Base-by-base conservation (phyloP, 1,140 invertebrate genomes). In the Achroia grisella region DNA sequence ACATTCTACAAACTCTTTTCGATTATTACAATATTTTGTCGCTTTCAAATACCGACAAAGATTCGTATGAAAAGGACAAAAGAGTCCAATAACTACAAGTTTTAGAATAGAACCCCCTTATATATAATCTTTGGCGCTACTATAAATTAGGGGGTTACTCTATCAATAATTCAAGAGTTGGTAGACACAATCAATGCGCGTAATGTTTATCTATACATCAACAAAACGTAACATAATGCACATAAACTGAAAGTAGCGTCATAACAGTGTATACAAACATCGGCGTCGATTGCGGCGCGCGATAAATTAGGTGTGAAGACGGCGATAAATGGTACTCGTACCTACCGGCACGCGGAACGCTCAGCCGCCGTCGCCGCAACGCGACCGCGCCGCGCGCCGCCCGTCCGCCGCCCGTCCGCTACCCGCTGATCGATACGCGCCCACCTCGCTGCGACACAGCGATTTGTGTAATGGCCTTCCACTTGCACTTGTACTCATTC, bases 281-380 rank as follows among this genome's bases (percentile, higher is more conserved):
- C 48, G 52, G 53, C 47, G 61, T 46, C 63, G 63, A 75, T 70
- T 59, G 68, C 58, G 56, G 54, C 56, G 56, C 62, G 73, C 75
- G 72, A 72, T 76, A 74, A 80, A 78, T 78, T 78, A 71, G 71
- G 73, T 74, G 77, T 64, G 71, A 78, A 77, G 75, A 79, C 67
- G 66, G 63, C 68, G 71, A 71, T 75, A 75, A 80, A 71, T 77
- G 74, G 65, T 60, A 62, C 33, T 14, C 17, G 17, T 14, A 9
- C 9, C 30, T 31, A 31, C 30, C 30, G 30, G 62, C 41, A 23
- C 17, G 17, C 17, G 17, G 17, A 6, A 23, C 17, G 17, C 17
- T 23, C 6, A 42, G 27, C 46, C 33, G 51, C 43, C 58, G 44
- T 23, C 17, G 17, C 2, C 57, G 44, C n/a, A n/a, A n/a, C n/a